A percentile compares a stretch with the other conserved stretches of the same genome.
Evolutionary conservation across 2,888 invertebrate genomes (phyloP).

Genomic region (Caenorhabditis afra): DNA sequence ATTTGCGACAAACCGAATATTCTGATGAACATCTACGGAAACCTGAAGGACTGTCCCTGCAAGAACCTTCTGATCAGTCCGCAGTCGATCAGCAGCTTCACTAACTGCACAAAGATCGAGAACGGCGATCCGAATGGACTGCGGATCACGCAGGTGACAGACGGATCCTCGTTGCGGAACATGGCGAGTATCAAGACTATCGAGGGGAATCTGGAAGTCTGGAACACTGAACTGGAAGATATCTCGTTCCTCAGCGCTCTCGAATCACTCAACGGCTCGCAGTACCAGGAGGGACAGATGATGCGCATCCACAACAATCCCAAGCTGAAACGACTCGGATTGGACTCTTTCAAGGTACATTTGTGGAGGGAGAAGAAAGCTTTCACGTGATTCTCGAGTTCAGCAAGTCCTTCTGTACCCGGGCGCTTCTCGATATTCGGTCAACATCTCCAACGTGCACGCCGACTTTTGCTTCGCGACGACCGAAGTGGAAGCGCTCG

Average conservation of each 20-base stretch:
- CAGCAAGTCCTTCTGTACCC: neutral
- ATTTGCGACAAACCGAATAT: neutral
- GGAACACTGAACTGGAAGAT: neutral
- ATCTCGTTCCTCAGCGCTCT: slow-evolving; percentile 5
- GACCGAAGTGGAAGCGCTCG: slow-evolving; percentile 1
- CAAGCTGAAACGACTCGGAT: slow-evolving; percentile 8
- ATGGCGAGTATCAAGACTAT: neutral
- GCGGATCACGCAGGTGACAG: neutral
- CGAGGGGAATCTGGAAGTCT: neutral
- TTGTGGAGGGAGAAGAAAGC: neutral
- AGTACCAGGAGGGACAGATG: neutral
- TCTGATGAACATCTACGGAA: neutral
- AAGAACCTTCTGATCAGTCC: too few relatives aligned
- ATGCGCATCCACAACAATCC: neutral
- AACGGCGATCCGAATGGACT: neutral
- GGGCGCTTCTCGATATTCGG: neutral
- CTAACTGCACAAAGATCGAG: too few relatives aligned
- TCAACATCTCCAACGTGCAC: neutral
- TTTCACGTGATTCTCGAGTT: neutral
- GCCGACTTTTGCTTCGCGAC: slow-evolving; percentile 16
- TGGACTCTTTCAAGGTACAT: neutral
- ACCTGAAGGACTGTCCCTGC: neutral
- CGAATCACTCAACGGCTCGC: neutral
- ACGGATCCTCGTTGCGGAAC: neutral
- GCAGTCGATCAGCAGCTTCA: too few relatives aligned